Base-by-base conservation (phyloP, 2,888 invertebrate genomes). In the Blomia tropicalis region DNA sequence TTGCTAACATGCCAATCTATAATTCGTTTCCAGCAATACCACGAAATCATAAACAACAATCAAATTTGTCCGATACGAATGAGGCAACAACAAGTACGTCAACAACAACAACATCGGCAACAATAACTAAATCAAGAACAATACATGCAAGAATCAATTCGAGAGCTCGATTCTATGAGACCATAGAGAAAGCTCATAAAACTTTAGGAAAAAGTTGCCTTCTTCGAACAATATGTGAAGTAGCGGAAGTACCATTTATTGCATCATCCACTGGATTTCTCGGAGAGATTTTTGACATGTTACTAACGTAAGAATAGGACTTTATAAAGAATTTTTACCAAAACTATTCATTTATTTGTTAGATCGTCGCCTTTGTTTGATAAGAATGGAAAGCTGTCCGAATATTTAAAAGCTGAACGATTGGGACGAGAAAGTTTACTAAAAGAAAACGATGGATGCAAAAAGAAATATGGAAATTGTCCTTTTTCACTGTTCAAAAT, bases 281-380 rank as follows among this genome's bases (percentile, higher is more conserved):
- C n/a, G 63, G 63, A 44, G 62, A 63, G 31, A 25, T 63, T 19
- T n/a, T 63, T 60, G 63, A 63, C 60, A 51, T 63, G 44, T 30
- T 63, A 14, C 27, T 63, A 23, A 63, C 31, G 63, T 63, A 63
- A 62, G 32, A 32, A 29, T 14, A 29, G 29, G 14, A 44, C 17
- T 25, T 43, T 47, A 27, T 44, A 19, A 60, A 3, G 23, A 54
- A 2, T 47, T 2, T 32, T 51, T 27, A 23, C 7, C 1, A 23
- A 29, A n/a, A 36, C 36, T 11, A 36, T 36, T 36, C 36, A 11
- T 36, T 17, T 11, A 36, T 17, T 36, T 36, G 7, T 36, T 36
- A 36, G 36, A 17, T 36, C 36, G 17, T 36, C 36, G 36, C 36
- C 36, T 17, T 29, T 63, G 22, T 44, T 4, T n/a, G 63, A 63